Conservation (phyloP, 2,797 vertebrate genomes). For the Anomalospiza imberbis region DNA sequence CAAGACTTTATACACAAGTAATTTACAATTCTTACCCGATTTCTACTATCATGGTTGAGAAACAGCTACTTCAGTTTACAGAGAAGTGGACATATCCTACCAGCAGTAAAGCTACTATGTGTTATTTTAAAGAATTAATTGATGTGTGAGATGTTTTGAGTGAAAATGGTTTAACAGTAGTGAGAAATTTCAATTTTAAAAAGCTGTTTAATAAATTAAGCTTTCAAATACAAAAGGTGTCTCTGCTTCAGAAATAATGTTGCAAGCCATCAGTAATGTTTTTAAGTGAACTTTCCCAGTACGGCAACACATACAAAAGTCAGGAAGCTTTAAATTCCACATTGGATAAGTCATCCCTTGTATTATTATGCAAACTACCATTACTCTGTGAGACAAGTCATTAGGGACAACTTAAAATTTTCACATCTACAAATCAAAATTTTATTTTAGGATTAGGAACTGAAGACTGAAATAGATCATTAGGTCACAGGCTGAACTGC, state of each 20-base stretch:
- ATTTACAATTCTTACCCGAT: not conserved
- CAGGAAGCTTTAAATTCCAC: not conserved
- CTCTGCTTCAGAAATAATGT: not conserved
- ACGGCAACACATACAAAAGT: not conserved
- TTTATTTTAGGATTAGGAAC: not conserved
- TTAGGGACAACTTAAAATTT: not conserved
- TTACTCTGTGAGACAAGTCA: not conserved
- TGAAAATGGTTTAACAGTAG: not conserved
- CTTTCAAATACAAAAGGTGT: not conserved
- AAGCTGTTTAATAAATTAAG: not conserved
- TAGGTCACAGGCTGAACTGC: not conserved
- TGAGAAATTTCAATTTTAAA: not conserved
- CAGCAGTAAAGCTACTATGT: not conserved
- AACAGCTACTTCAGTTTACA: not conserved
- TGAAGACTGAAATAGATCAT: not conserved
- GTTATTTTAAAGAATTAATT: not conserved
- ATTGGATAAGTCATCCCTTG: not conserved
- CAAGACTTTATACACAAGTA: not conserved
- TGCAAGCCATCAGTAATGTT: not conserved
- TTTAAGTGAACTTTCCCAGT: not conserved
- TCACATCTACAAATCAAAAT: not conserved
- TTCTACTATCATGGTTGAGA: not conserved
- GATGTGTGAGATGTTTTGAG: not conserved
- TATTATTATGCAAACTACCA: not conserved
- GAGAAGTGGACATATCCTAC: not conserved